Evolutionary conservation across 2,797 vertebrate species (phyloP).

Genomic region (Onychomys leucogaster): DNA sequence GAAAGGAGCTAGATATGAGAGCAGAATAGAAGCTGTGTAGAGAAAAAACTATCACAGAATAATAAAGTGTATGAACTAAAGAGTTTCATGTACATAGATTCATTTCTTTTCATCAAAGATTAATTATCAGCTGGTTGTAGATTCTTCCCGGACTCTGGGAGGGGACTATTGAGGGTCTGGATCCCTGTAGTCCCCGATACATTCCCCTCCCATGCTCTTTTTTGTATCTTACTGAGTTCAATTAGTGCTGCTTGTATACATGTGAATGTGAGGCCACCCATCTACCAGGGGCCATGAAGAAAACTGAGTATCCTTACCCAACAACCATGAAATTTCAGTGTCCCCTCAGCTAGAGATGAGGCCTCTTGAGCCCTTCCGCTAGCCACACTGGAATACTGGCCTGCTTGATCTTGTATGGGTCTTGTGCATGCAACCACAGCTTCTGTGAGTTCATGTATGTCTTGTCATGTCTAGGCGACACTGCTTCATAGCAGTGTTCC

Average conservation of each 20-base stretch:
- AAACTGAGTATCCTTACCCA: background rate
- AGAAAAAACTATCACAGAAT: too few relatives aligned
- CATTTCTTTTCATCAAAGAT: too few relatives aligned
- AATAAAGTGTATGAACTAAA: too few relatives aligned
- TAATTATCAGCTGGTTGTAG: too few relatives aligned
- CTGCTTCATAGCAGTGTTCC: background rate
- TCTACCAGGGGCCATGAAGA: background rate
- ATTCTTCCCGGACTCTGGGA: too few relatives aligned
- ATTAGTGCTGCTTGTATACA: background rate
- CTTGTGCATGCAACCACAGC: background rate
- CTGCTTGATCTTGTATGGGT: background rate
- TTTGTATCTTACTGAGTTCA: background rate
- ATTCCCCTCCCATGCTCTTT: background rate
- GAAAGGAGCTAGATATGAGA: too few relatives aligned
- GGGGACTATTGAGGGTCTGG: too few relatives aligned
- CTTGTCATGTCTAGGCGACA: background rate
- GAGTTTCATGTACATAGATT: too few relatives aligned
- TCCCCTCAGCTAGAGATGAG: background rate
- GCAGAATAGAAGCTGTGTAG: too few relatives aligned
- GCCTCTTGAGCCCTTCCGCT: background rate
- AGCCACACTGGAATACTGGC: background rate
- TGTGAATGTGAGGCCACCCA: background rate
- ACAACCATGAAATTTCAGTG: background rate
- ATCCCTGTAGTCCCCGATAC: too few relatives aligned
- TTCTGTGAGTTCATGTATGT: background rate